Base-by-base conservation (phyloP, 2,797 vertebrate genomes). In the Gallinago solitaria region DNA sequence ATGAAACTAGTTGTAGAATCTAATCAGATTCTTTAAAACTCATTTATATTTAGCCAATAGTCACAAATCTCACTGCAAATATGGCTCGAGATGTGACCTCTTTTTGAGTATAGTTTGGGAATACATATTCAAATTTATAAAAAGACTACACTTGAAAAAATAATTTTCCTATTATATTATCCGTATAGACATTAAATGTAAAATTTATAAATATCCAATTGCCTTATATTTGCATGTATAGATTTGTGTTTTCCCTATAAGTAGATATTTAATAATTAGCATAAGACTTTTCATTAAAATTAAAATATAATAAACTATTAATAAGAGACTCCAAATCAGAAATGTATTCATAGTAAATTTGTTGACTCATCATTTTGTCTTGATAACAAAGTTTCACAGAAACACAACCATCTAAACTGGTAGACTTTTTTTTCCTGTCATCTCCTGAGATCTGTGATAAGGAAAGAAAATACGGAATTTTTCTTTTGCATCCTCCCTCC, bases 11-110 rank as follows among this genome's bases (percentile, higher is more conserved):
- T 56, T 79, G 35, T 50, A 57, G 54, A 91, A 53, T 90, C 80
- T 80, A 81, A 83, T 90, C 69, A 90, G 56, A 91, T 86, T 69
- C 53, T 77, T 93, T 86, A 74, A 89, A 96, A 73, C 35, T 91
- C 73, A 41, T 80, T 91, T 87, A 56, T 77, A 64, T 76, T 93
- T 95, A 87, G 32, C 41, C 41, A 87, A 33, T 14, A 87, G 68
- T 89, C 74, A 76, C 73, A 94, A 83, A 79, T 67, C 37, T 45
- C 64, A 53, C 77, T 84, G n/a, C 64, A 91, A 93, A 76, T 9
- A 2, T 56, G 79, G 70, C 50, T 92, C 7, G 3, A 75, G n/a
- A 32, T 43, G 15, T 76, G 43, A 59, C 69, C 25, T 86, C 45
- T 48, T 75, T 91, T 78, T 48, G 14, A 82, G 27, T 79, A 32